Percentiles rank a stretch among this genome's conserved stretches.
Evolutionary conservation across 2,113 vertebrate species (phyloP).

Genomic region (Galeopterus variegatus): DNA sequence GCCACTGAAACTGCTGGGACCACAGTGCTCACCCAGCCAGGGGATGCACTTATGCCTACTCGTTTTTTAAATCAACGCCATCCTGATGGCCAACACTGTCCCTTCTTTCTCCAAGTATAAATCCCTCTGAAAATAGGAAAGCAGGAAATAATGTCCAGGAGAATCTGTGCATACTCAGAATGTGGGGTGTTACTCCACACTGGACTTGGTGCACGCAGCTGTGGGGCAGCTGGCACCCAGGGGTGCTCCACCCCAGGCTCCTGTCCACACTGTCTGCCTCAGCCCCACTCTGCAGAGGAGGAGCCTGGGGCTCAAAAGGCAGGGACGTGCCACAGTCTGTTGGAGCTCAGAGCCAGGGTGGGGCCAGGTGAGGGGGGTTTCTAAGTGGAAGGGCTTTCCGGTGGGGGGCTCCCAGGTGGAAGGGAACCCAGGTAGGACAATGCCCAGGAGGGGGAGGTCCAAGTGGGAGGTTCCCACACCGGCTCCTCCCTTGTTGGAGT

Average conservation of each 20-base stretch:
- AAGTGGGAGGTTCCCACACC: background rate
- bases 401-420: background rate
- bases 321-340: background rate
- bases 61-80: background rate
- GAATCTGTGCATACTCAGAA: too few species aligned
- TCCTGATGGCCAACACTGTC: background rate
- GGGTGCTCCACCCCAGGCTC: background rate
- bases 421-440: background rate
- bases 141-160: background rate
- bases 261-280: background rate
- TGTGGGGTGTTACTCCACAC: fast-evolving
- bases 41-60: background rate
- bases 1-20: background rate
- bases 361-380: background rate
- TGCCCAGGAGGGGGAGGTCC: background rate
- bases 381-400: too few species aligned
- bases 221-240: background rate
- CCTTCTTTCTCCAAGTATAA: background rate
- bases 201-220: background rate
- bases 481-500: background rate
- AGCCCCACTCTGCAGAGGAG: background rate
- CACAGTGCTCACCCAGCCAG: fast-evolving
- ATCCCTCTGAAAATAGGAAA: background rate
- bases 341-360: background rate
- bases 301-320: background rate